Evolutionary conservation across 2,888 invertebrate species (phyloP).

Genomic region (Griposia aprilina): DNA sequence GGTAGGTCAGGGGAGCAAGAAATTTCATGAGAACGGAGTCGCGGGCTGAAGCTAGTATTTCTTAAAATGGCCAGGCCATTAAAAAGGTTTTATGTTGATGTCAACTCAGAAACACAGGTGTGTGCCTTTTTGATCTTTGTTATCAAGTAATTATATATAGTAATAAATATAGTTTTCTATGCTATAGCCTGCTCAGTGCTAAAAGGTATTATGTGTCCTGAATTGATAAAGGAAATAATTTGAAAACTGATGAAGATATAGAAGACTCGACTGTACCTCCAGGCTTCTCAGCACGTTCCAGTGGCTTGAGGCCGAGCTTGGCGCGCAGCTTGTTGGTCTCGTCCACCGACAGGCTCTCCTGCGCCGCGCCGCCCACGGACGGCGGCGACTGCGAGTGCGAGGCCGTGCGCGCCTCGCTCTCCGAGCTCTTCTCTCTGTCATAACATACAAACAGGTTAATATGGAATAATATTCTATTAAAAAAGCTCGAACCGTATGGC

Average conservation of each 20-base stretch:
- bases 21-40: too few species aligned
- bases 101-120: not conserved
- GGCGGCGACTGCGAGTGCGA: conserved; percentile 74
- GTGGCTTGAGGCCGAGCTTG: conserved; percentile 97
- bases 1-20: too few species aligned
- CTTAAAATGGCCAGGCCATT: too few species aligned
- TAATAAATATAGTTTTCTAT: not conserved
- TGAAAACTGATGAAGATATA: not conserved
- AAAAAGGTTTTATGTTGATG: too few species aligned
- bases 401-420: conserved; percentile 54
- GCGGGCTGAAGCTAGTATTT: too few species aligned
- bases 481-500: too few species aligned
- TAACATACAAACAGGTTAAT: not conserved
- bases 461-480: not conserved
- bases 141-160: not conserved
- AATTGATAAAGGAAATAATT: not conserved
- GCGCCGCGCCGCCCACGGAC: conserved; percentile 77
- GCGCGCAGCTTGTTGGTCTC: conserved; percentile 97
- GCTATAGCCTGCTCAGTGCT: not conserved
- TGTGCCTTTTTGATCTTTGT: not conserved
- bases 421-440: conserved; percentile 70
- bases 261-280: conserved; percentile 73
- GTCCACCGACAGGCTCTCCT: conserved; percentile 93
- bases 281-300: conserved; percentile 92
- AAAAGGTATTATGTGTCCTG: not conserved